A percentile compares a stretch with the other conserved stretches of the same genome.
phyloP scores from a whole-genome alignment of 2,113 vertebrate species.

The Colaptes auratus region DNA sequence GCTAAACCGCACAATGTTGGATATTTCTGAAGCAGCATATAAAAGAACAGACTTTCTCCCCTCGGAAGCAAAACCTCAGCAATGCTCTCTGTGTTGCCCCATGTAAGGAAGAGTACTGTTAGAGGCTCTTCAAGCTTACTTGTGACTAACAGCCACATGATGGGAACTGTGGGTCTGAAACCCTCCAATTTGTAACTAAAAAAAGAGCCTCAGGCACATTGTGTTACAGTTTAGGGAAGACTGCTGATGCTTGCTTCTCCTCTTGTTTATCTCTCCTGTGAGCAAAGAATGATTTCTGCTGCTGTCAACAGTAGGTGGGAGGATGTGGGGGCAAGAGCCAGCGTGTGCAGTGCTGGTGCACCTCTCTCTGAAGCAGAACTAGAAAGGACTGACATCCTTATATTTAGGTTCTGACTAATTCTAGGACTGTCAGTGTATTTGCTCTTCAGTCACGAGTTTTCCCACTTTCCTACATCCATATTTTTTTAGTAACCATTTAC shows the following conservation, averaged over 20 bases:
- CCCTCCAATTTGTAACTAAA: background rate
- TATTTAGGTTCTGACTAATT: slow-evolving; percentile 53
- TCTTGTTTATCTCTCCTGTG: background rate
- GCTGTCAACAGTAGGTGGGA: slow-evolving; percentile 43
- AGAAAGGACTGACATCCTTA: slow-evolving; percentile 34
- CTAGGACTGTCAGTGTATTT: slow-evolving; percentile 29
- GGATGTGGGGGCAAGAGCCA: slow-evolving; percentile 7
- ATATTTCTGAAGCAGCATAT: background rate
- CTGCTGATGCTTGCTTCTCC: background rate
- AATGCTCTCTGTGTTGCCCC: background rate
- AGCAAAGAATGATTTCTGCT: slow-evolving; percentile 29
- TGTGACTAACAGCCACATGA: background rate
- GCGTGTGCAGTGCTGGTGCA: background rate
- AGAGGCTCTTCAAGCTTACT: background rate
- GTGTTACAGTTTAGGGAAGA: background rate
- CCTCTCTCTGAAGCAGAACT: background rate
- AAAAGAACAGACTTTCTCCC: background rate
- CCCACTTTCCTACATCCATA: background rate
- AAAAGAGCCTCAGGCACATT: background rate
- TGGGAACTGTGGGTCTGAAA: background rate
- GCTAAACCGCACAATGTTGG: background rate
- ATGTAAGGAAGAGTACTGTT: background rate
- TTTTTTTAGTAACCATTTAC: background rate
- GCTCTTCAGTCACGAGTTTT: background rate
- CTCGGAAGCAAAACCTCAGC: background rate